Base-by-base conservation (phyloP, 2,888 invertebrate genomes). In the Thelaira solivaga region DNA sequence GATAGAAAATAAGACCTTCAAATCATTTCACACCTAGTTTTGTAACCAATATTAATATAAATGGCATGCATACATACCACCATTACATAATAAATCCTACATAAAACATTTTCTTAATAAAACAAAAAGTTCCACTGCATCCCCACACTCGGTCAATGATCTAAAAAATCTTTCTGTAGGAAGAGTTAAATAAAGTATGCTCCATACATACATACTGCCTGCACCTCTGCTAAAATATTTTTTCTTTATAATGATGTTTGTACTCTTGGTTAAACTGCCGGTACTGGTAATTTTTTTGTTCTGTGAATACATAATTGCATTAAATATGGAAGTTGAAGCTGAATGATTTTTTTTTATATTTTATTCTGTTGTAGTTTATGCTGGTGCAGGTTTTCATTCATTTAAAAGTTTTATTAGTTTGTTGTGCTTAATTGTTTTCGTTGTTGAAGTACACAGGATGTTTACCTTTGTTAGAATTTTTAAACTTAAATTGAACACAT, bases 301-400 rank as follows among this genome's bases (percentile, higher is more conserved):
- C 29, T 26, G 29, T 59, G 41, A 59, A 49, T 59, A 31, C 26
- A 20, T 59, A 49, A 59, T 59, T 59, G 39, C 26, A 20, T 47
- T 57, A n/a, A 34, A n/a, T n/a, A 59, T 26, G 68, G 39, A 59
- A 57, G 68, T 39, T 51, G 10, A 24, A 34, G 13, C 22, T 45
- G 31, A 3, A 7, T 47, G 18, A 39, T 39, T 20, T 64, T 26
- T 39, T 39, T 43, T n/a, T n/a, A n/a, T n/a, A 6, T 43, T 59
- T 4, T 22, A 11, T 41, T 57, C 0, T 34, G 31, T 16, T 43
- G 20, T 43, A 26, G 29, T 43, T 29, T n/a, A 11, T 8, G 5
- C n/a, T 41, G 8, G 20, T 43, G 8, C n/a, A n/a, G n/a, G n/a
- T n/a, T n/a, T n/a, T n/a, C n/a, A n/a, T n/a, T n/a, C n/a, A n/a